Percentiles rank a stretch among this genome's conserved stretches.
phyloP scores from a whole-genome alignment of 2,797 vertebrate genomes.

The Aplochiton taeniatus region DNA sequence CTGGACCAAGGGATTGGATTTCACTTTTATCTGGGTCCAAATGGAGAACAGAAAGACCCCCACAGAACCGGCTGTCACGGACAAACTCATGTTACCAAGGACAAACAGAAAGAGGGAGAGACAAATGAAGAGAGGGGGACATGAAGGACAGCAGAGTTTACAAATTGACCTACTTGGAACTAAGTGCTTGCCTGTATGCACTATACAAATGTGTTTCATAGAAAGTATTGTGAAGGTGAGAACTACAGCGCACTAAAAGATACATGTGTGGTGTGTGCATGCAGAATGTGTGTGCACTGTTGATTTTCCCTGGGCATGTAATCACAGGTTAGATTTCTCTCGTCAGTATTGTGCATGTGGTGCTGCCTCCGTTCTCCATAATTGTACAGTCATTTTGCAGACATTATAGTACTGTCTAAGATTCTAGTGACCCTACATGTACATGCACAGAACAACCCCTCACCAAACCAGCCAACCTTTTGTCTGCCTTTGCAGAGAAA shows the following conservation, averaged over 20 bases:
- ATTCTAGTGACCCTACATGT: constrained; percentile 49
- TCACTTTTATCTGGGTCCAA: constrained; percentile 35
- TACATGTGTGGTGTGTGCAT: no score
- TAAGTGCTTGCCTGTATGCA: background rate
- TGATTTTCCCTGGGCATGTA: constrained; percentile 50
- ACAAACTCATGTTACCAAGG: background rate
- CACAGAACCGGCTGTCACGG: constrained; percentile 21
- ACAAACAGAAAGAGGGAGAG: background rate
- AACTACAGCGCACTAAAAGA: no score
- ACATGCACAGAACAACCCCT: constrained; percentile 38
- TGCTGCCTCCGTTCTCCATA: constrained; percentile 65
- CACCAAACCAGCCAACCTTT: constrained; percentile 9
- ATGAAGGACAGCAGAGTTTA: background rate
- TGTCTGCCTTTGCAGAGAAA: background rate
- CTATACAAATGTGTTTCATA: no score
- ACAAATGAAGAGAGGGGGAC: background rate
- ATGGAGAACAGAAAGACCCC: constrained; percentile 54
- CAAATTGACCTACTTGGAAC: background rate
- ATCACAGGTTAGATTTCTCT: constrained; percentile 70
- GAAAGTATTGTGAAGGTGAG: background rate
- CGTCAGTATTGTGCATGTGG: constrained; percentile 57
- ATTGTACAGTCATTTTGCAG: constrained; percentile 75
- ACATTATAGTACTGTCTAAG: constrained; percentile 68
- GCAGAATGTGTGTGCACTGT: no score
- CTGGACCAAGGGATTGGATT: constrained; percentile 30